A percentile compares a stretch with the other conserved stretches of the same genome.
These are phyloP conservation scores for Strigops habroptila DNA, from an alignment of 2,113 vertebrate species.

Conservation along the genomic window DNA sequence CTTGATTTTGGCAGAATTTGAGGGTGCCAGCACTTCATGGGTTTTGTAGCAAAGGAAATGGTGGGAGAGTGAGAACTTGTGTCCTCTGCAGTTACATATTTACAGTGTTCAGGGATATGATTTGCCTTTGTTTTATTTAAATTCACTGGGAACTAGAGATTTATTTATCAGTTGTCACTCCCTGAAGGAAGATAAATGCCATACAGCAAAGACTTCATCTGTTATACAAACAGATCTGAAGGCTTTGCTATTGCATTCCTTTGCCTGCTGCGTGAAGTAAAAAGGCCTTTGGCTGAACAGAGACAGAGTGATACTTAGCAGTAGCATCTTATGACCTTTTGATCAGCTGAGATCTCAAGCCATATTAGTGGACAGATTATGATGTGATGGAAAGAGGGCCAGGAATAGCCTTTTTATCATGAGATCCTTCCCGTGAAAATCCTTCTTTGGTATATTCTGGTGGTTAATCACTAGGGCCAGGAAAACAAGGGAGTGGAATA, in stretches of 20 bases:
- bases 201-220: not conserved
- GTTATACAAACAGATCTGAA: conserved; percentile 14
- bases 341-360: conserved; percentile 55
- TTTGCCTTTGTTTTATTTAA: conserved; percentile 41
- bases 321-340: conserved; percentile 50
- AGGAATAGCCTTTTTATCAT: conserved; percentile 45
- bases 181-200: conserved; percentile 18
- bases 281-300: not conserved
- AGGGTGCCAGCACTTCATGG: not conserved
- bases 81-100: not conserved
- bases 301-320: not conserved
- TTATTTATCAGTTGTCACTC: conserved; percentile 52
- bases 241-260: not conserved
- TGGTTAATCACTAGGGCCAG: not conserved
- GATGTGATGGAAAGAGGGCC: conserved; percentile 54
- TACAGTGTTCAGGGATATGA: not conserved
- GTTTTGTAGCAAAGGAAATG: not conserved
- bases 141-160: not conserved
- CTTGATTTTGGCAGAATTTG: not conserved
- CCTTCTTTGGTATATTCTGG: not conserved
- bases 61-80: not conserved
- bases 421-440: conserved; percentile 19
- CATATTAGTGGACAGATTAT: conserved; percentile 58
- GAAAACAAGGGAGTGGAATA: not conserved
- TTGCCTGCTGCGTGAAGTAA: not conserved